A percentile compares a stretch with the other conserved stretches of the same genome.
These are phyloP conservation scores for Antheraea pernyi DNA, from an alignment of 1,140 invertebrate species.

Conservation along the genomic window DNA sequence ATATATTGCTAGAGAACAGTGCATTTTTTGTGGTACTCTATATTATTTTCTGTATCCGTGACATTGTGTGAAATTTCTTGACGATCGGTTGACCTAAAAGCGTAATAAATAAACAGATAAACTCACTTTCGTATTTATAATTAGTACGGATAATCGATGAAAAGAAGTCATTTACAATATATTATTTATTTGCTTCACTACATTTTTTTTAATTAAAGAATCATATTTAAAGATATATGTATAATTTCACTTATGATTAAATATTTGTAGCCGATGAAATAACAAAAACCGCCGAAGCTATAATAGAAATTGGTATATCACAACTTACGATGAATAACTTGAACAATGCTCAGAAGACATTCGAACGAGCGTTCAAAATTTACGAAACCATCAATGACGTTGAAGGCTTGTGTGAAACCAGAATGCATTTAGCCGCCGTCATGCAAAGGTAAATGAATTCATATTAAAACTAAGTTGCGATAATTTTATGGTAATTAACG, in stretches of 20 bases:
- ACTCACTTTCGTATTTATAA: too few relatives aligned
- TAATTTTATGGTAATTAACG: neutral
- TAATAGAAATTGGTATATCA: conserved; percentile 75
- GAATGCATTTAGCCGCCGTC: conserved; percentile 72
- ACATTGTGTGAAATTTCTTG: too few relatives aligned
- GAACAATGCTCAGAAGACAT: conserved; percentile 71
- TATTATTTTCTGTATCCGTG: too few relatives aligned
- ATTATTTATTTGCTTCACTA: too few relatives aligned
- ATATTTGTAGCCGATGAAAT: conserved; percentile 57
- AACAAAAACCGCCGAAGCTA: conserved; percentile 67
- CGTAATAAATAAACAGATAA: too few relatives aligned
- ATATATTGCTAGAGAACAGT: too few relatives aligned
- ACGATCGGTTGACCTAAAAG: too few relatives aligned
- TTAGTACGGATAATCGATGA: too few relatives aligned
- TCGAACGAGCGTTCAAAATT: conserved; percentile 70
- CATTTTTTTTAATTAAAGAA: neutral
- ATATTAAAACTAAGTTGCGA: neutral
- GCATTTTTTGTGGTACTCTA: too few relatives aligned
- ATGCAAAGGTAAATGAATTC: conserved; percentile 56
- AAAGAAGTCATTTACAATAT: too few relatives aligned
- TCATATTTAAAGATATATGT: too few relatives aligned
- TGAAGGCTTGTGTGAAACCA: conserved; percentile 70
- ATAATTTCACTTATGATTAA: neutral
- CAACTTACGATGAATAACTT: conserved; percentile 69
- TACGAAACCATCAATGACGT: conserved; percentile 55